phyloP scores from a whole-genome alignment of 2,797 vertebrate genomes.

The Epinephelus malabaricus region DNA sequence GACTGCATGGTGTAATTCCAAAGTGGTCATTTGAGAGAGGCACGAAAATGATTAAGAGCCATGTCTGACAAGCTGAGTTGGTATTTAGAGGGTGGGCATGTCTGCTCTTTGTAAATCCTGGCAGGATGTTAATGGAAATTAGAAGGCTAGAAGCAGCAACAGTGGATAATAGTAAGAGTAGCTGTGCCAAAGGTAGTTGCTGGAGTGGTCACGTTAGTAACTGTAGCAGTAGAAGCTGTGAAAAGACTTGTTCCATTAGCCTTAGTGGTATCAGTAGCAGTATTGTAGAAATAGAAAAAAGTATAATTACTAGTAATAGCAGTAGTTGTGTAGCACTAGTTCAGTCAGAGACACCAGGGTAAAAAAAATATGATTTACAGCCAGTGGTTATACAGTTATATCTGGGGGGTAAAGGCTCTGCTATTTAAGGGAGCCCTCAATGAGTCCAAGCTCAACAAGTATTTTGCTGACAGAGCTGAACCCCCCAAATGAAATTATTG shows the following conservation, averaged over 20 bases:
- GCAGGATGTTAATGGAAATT: slow-evolving; percentile 12
- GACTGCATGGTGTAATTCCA: slow-evolving; percentile 46
- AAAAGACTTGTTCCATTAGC: background rate
- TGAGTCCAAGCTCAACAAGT: no score
- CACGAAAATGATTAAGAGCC: slow-evolving; percentile 38
- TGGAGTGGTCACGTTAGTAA: background rate
- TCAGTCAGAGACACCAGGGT: background rate
- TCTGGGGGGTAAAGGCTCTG: background rate
- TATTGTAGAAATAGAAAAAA: background rate
- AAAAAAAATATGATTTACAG: background rate
- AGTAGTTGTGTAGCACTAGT: no score
- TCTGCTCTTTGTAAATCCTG: slow-evolving; percentile 19
- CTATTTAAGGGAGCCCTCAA: no score
- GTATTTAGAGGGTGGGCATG: slow-evolving; percentile 40
- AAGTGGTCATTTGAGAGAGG: slow-evolving; percentile 42
- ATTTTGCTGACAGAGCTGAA: no score
- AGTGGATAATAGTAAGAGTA: background rate
- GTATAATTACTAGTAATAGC: background rate
- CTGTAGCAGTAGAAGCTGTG: background rate
- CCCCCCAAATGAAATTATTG: no score
- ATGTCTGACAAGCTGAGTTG: slow-evolving; percentile 30
- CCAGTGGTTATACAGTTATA: background rate
- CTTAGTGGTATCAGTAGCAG: background rate
- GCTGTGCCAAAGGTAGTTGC: background rate
- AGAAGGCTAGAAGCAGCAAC: background rate